Evolutionary conservation across 2,888 invertebrate genomes (phyloP).

Genomic region (Ellobium chinense): DNA sequence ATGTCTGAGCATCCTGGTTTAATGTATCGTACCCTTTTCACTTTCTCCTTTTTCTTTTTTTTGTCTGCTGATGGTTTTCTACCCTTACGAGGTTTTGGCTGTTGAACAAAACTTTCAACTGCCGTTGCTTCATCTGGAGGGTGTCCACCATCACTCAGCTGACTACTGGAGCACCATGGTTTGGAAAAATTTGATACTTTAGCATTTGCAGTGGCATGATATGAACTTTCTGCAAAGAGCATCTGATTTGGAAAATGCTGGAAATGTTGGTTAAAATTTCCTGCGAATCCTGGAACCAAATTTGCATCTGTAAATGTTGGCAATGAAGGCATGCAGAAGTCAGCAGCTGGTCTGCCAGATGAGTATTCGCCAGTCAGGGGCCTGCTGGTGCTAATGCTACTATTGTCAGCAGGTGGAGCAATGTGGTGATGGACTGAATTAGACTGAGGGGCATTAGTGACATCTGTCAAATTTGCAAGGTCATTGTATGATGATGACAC

Average conservation of each 20-base stretch:
- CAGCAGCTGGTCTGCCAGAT: not conserved
- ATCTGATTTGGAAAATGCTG: slow-evolving; percentile 3
- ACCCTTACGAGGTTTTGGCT: not conserved
- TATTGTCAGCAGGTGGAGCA: not conserved
- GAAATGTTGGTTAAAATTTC: not conserved
- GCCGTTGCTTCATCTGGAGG: not conserved
- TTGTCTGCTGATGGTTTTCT: not conserved
- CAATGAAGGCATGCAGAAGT: not conserved
- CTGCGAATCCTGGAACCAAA: not conserved
- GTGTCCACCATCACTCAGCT: not conserved
- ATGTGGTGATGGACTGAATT: not conserved
- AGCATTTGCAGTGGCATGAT: not conserved
- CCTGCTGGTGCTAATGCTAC: not conserved
- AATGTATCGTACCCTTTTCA: not conserved
- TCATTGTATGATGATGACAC: not conserved
- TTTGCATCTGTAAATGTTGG: not conserved
- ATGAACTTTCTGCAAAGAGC: not conserved
- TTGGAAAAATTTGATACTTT: not conserved
- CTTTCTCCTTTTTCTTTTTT: not conserved
- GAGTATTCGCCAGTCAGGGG: not conserved
- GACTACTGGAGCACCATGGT: not conserved
- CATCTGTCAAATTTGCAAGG: not conserved
- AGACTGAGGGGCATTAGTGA: not conserved
- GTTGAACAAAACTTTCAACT: not conserved
- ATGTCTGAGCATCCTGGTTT: slow-evolving; percentile 9